Conservation (phyloP, 1,140 invertebrate genomes). For the Drosophila ercepeae region DNA sequence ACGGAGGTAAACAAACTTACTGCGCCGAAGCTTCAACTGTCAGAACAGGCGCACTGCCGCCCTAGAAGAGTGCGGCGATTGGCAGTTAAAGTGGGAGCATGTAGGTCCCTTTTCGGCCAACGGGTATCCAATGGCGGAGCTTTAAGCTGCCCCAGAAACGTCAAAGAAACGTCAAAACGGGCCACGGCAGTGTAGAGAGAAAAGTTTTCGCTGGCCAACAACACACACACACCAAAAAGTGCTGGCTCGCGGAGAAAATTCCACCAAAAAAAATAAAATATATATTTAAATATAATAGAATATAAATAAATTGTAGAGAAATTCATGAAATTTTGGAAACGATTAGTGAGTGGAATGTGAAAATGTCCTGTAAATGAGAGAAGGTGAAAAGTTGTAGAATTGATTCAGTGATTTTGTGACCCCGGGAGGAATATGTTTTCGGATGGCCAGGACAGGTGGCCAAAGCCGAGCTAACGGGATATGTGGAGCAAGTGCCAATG, state of each 20-base stretch:
- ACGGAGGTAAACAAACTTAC: constrained; percentile 50
- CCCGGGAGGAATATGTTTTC: constrained; percentile 30
- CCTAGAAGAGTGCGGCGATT: constrained; percentile 38
- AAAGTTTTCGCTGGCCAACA: constrained; percentile 62
- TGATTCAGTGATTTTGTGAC: constrained; percentile 14
- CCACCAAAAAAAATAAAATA: background rate
- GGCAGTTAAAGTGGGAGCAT: background rate
- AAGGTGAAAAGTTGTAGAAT: background rate
- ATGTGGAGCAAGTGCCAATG: constrained; percentile 24
- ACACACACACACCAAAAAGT: constrained; percentile 50
- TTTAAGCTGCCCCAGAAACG: constrained; percentile 72
- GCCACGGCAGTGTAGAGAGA: constrained; percentile 73
- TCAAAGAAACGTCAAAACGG: constrained; percentile 53
- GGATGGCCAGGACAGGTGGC: constrained; percentile 50
- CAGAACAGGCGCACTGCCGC: constrained; percentile 52
- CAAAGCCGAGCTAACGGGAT: constrained; percentile 52
- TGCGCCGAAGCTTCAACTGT: constrained; percentile 53
- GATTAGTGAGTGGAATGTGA: background rate
- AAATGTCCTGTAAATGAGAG: constrained; percentile 8
- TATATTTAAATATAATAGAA: background rate
- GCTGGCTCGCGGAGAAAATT: constrained; percentile 39
- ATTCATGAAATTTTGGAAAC: constrained; percentile 6
- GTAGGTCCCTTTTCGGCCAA: constrained; percentile 24
- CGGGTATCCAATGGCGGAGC: constrained; percentile 11
- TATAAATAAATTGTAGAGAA: constrained; percentile 6